Evolutionary conservation across 2,888 invertebrate species (phyloP).

Genomic region (Phengaris arion): DNA sequence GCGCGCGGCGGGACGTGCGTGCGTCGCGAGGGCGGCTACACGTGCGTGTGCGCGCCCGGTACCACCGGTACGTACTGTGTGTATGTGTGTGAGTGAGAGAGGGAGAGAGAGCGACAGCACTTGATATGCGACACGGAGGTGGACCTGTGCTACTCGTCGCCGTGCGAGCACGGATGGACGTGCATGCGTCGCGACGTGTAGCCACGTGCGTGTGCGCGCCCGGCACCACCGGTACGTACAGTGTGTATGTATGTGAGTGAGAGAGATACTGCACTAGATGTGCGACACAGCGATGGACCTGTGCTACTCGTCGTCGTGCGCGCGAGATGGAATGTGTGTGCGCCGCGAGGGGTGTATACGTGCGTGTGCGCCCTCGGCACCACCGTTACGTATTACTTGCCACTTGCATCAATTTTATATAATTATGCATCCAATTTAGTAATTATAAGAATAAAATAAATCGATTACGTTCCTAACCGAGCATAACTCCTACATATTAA

Average conservation of each 20-base stretch:
- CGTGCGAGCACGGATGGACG: conserved; percentile 92
- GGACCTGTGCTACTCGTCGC: conserved; percentile 97
- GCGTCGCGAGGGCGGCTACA: conserved; percentile 93
- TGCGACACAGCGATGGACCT: neutral
- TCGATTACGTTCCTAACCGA: too few species aligned
- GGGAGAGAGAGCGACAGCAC: conserved; percentile 80
- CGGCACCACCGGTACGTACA: conserved; percentile 84
- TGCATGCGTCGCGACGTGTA: conserved; percentile 92
- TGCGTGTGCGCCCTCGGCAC: too few species aligned
- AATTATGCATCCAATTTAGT: too few species aligned
- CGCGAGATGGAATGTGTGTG: conserved; percentile 79
- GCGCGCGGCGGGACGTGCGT: conserved; percentile 91
- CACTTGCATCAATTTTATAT: too few species aligned
- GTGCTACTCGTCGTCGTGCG: too few species aligned
- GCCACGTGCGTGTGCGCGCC: conserved; percentile 90
- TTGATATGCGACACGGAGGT: conserved; percentile 98
- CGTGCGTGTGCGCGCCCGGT: conserved; percentile 88
- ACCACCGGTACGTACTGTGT: conserved; percentile 82
- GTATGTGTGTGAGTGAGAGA: neutral
- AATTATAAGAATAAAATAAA: too few species aligned
- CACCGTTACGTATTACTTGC: too few species aligned
- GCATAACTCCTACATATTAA: neutral
- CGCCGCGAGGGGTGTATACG: conserved; percentile 84
- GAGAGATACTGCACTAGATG: neutral
- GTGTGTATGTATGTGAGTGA: neutral